Percentiles rank a stretch among this genome's conserved stretches.
phyloP scores from a whole-genome alignment of 2,113 vertebrate species.

The Lepidothrix coronata region DNA sequence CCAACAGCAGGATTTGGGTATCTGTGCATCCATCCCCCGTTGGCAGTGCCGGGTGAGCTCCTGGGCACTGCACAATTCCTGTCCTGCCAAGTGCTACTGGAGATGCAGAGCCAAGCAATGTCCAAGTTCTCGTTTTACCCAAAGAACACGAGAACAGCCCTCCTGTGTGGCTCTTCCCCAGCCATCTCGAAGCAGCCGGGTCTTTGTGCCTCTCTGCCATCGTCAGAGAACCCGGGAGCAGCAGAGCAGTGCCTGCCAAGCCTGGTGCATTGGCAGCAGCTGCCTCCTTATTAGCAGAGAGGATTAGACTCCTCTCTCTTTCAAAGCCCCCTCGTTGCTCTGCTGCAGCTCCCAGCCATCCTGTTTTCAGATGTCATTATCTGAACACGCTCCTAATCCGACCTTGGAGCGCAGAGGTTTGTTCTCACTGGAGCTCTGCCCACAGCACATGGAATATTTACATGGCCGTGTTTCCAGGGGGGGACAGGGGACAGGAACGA shows the following conservation, averaged over 20 bases:
- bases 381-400: conserved; percentile 2
- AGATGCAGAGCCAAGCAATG: background rate
- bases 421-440: conserved; percentile 43
- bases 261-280: background rate
- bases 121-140: background rate
- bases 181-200: accelerated
- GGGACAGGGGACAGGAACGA: background rate
- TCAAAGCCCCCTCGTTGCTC: conserved; percentile 21
- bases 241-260: background rate
- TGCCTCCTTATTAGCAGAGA: background rate
- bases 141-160: background rate
- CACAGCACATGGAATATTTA: conserved; percentile 42
- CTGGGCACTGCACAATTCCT: background rate
- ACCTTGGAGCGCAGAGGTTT: background rate
- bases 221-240: background rate
- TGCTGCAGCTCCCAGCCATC: conserved; percentile 21
- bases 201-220: background rate
- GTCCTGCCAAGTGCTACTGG: background rate
- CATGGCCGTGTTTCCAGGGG: conserved; percentile 26
- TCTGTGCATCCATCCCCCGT: too few relatives aligned
- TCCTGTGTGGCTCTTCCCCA: background rate
- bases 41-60: background rate
- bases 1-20: accelerated
- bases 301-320: conserved; percentile 40
- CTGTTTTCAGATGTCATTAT: conserved; percentile 35